These are phyloP conservation scores for Melanophora roralis DNA, from an alignment of 2,888 invertebrate genomes.

Conservation along the genomic window DNA sequence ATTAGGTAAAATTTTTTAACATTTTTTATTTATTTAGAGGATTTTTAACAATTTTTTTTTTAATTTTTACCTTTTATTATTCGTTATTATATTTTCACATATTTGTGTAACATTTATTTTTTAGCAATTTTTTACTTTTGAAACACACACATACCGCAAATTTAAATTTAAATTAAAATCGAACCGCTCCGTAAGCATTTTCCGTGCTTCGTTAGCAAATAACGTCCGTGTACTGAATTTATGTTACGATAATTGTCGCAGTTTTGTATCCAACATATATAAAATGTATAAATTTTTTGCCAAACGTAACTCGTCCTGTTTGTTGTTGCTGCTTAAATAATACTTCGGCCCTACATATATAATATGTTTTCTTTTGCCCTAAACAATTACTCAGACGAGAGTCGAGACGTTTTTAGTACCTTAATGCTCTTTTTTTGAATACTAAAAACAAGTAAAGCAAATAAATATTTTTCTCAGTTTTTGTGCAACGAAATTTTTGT, in stretches of 20 bases:
- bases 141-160: constrained; percentile 40
- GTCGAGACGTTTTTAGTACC: constrained; percentile 34
- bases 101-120: no score
- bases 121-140: not conserved
- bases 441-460: not conserved
- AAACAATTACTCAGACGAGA: constrained; percentile 38
- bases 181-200: constrained; percentile 44
- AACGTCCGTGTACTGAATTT: constrained; percentile 74
- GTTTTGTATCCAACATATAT: constrained; percentile 72
- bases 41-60: not conserved
- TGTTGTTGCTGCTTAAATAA: not conserved
- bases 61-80: not conserved
- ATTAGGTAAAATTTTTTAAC: not conserved
- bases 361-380: not conserved
- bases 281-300: constrained; percentile 51
- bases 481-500: not conserved
- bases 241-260: constrained; percentile 73
- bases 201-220: constrained; percentile 70
- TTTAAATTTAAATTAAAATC: constrained; percentile 21
- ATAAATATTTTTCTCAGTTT: constrained; percentile 9
- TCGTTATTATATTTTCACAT: not conserved
- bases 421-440: not conserved
- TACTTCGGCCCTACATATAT: constrained; percentile 41
- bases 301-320: constrained; percentile 28
- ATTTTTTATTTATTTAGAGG: not conserved